Conservation (phyloP, 2,888 invertebrate genomes). For the Parnassius smintheus region DNA sequence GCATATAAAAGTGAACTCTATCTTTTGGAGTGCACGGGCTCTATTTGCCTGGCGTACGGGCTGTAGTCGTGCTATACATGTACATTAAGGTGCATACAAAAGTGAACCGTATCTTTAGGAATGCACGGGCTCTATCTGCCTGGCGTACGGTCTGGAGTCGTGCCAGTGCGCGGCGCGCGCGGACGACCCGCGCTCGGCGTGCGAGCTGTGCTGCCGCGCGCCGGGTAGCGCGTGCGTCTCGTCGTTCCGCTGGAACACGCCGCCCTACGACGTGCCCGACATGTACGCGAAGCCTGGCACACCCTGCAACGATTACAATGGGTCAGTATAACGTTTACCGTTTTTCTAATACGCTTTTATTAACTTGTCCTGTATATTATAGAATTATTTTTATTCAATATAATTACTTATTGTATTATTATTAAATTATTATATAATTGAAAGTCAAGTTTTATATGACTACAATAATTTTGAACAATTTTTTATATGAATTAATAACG, state of each 20-base stretch:
- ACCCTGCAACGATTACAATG: conserved; percentile 96
- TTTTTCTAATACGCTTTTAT: too few species aligned
- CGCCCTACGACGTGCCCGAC: conserved; percentile 95
- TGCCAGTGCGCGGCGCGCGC: conserved; percentile 94
- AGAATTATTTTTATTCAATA: too few species aligned
- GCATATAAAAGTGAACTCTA: too few species aligned
- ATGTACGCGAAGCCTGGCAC: conserved; percentile 97
- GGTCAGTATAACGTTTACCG: conserved; percentile 60
- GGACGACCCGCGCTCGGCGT: conserved; percentile 92
- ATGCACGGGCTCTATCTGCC: conserved; percentile 98
- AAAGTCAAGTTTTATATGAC: too few species aligned
- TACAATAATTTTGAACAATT: too few species aligned
- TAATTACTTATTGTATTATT: too few species aligned
- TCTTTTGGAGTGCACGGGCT: conserved; percentile 94
- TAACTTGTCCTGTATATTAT: too few species aligned
- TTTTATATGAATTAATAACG: too few species aligned
- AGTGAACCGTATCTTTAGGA: conserved; percentile 77
- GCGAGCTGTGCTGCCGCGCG: conserved; percentile 94
- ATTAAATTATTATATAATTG: too few species aligned
- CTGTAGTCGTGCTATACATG: conserved; percentile 93
- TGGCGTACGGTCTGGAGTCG: conserved; percentile 96
- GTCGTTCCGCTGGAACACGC: conserved; percentile 94
- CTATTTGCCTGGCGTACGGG: conserved; percentile 97
- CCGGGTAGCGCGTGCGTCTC: conserved; percentile 93
- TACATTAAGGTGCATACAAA: too few species aligned